phyloP scores from a whole-genome alignment of 2,888 invertebrate species.

The Gymnoscelis rufifasciata region DNA sequence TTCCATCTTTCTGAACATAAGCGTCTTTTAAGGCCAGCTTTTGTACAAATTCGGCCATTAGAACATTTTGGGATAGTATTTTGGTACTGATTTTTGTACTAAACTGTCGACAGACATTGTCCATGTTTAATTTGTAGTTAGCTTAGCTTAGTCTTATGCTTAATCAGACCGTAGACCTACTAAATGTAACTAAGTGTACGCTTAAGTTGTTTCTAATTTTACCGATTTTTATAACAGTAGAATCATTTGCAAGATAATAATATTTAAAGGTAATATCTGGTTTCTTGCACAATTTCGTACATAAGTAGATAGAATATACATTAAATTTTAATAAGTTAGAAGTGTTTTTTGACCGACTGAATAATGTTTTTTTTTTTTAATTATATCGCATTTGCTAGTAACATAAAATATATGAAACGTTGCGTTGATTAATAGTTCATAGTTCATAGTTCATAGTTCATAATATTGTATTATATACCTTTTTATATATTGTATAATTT shows the following conservation, averaged over 20 bases:
- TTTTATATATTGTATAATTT: too few species aligned
- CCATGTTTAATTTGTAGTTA: conserved; percentile 59
- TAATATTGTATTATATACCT: too few species aligned
- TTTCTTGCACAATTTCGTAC: conserved; percentile 70
- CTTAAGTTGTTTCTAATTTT: conserved; percentile 46
- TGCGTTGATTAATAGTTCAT: too few species aligned
- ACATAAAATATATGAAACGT: too few species aligned
- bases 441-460: too few species aligned
- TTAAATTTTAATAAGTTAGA: conserved; percentile 14
- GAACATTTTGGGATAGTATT: conserved; percentile 57
- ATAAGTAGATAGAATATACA: conserved; percentile 38
- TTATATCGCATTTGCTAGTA: too few species aligned
- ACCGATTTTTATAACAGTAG: conserved; percentile 48
- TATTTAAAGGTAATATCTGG: conserved; percentile 25
- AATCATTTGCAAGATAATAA: conserved; percentile 25
- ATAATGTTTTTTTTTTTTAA: conserved; percentile 13
- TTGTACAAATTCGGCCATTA: conserved; percentile 18
- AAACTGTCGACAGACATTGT: conserved; percentile 62
- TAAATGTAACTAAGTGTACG: conserved; percentile 58
- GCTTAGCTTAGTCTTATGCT: conserved; percentile 68
- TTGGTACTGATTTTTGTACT: conserved; percentile 75
- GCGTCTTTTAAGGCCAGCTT: conserved; percentile 16
- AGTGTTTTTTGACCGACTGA: conserved; percentile 26
- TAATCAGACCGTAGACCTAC: conserved; percentile 46
- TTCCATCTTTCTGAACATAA: conserved; percentile 20